Evolutionary conservation across 2,888 invertebrate genomes (phyloP).

Genomic region (Melinaea marsaeus): DNA sequence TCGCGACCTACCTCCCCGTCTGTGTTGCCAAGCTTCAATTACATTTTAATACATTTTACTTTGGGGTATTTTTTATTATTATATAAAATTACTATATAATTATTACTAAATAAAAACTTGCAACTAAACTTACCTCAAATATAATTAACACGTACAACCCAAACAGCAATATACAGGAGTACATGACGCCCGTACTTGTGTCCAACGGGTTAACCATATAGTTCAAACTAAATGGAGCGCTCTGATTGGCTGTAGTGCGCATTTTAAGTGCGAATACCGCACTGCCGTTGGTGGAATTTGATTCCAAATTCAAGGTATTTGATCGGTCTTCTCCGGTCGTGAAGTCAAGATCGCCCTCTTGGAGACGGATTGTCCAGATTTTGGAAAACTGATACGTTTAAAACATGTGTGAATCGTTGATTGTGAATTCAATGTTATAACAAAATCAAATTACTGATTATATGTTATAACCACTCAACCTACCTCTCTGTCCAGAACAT

Average conservation of each 20-base stretch:
- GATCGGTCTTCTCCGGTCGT: conserved; percentile 70
- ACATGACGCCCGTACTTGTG: conserved; percentile 81
- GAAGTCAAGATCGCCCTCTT: conserved; percentile 78
- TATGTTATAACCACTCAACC: neutral
- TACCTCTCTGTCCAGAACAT: conserved; percentile 14
- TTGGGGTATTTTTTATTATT: no score
- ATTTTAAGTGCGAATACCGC: conserved; percentile 42
- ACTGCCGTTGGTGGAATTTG: conserved; percentile 33
- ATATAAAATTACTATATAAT: neutral
- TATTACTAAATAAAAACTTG: neutral
- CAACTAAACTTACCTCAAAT: conserved; percentile 82
- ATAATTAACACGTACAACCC: conserved; percentile 89
- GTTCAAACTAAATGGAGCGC: conserved; percentile 53
- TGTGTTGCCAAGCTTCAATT: no score
- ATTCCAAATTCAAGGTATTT: conserved; percentile 53
- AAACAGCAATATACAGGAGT: conserved; percentile 84
- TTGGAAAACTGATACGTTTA: conserved; percentile 57
- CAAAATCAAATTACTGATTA: neutral
- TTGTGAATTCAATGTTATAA: conserved; percentile 21
- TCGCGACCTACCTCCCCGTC: no score
- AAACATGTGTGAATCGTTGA: neutral
- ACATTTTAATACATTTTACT: no score
- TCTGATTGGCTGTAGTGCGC: conserved; percentile 40
- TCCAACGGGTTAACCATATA: conserved; percentile 82
- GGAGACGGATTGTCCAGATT: conserved; percentile 79